Conservation (phyloP, 2,888 invertebrate species). For the Oscheius sp. region DNA sequence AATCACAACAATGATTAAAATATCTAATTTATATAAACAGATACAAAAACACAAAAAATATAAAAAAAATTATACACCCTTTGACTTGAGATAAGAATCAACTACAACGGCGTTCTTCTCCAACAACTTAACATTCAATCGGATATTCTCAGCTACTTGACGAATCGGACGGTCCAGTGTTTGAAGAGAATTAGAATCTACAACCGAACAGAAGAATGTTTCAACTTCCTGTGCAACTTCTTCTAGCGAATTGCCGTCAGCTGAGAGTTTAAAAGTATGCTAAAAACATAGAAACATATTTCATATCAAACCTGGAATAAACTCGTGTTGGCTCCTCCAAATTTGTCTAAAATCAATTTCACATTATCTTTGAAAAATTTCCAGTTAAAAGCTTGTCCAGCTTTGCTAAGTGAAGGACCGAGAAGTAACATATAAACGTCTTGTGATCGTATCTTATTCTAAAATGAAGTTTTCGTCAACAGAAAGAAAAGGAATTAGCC, state of each 20-base stretch:
- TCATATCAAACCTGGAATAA: slow-evolving; percentile 53
- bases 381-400: slow-evolving; percentile 60
- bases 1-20: too few species aligned
- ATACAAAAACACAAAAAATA: background rate
- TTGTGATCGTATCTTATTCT: slow-evolving; percentile 64
- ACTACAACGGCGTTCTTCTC: slow-evolving; percentile 25
- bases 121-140: slow-evolving; percentile 16
- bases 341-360: slow-evolving; percentile 54
- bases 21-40: background rate
- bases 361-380: slow-evolving; percentile 61
- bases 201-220: slow-evolving; percentile 36
- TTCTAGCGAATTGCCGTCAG: slow-evolving; percentile 38
- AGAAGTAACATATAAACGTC: slow-evolving; percentile 55
- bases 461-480: too few species aligned
- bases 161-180: slow-evolving; percentile 62
- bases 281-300: background rate
- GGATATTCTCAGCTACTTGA: slow-evolving; percentile 42
- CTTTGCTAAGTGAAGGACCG: slow-evolving; percentile 39
- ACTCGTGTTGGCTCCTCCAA: slow-evolving; percentile 59
- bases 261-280: slow-evolving; percentile 35
- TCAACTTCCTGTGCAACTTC: slow-evolving; percentile 46
- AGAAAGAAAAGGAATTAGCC: background rate
- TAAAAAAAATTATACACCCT: background rate
- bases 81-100: slow-evolving; percentile 12
- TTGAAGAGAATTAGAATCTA: slow-evolving; percentile 43